Evolutionary conservation across 2,888 invertebrate genomes (phyloP).

Genomic region (Eupithecia subfuscata): DNA sequence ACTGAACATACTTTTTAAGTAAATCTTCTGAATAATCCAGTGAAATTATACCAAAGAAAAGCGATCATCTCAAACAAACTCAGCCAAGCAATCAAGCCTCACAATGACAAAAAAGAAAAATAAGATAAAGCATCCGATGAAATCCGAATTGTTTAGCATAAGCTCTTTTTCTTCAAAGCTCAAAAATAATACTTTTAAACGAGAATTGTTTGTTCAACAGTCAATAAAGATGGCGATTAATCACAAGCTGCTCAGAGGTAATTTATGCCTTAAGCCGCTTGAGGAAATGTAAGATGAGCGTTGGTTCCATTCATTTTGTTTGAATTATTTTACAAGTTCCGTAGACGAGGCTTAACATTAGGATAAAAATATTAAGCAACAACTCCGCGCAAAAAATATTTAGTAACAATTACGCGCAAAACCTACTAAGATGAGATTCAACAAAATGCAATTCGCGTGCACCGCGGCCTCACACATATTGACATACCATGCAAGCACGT

Average conservation of each 20-base stretch:
- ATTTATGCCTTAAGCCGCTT: constrained; percentile 24
- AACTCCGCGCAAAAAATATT: no score
- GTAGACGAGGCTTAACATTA: not conserved
- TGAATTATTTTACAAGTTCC: not conserved
- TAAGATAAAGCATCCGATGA: constrained; percentile 15
- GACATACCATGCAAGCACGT: no score
- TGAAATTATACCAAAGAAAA: constrained; percentile 4
- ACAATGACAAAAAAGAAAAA: constrained; percentile 15
- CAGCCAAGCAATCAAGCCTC: constrained; percentile 1
- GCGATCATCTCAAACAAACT: constrained; percentile 11
- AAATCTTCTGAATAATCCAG: not conserved
- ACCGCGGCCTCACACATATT: no score
- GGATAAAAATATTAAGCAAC: no score
- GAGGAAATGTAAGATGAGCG: constrained; percentile 21
- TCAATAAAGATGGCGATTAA: constrained; percentile 34
- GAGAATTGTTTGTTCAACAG: constrained; percentile 32
- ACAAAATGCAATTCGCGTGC: no score
- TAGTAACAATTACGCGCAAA: no score
- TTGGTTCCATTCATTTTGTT: constrained; percentile 13
- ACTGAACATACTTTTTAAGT: not conserved
- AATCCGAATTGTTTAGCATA: constrained; percentile 15
- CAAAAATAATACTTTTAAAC: constrained; percentile 28
- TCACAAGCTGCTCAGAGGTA: constrained; percentile 26
- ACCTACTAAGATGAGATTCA: no score
- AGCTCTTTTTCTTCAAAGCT: constrained; percentile 14